A percentile compares a stretch with the other conserved stretches of the same genome.
These are phyloP conservation scores for Brachystomella parvula DNA, from an alignment of 1,140 invertebrate species.

Conservation along the genomic window DNA sequence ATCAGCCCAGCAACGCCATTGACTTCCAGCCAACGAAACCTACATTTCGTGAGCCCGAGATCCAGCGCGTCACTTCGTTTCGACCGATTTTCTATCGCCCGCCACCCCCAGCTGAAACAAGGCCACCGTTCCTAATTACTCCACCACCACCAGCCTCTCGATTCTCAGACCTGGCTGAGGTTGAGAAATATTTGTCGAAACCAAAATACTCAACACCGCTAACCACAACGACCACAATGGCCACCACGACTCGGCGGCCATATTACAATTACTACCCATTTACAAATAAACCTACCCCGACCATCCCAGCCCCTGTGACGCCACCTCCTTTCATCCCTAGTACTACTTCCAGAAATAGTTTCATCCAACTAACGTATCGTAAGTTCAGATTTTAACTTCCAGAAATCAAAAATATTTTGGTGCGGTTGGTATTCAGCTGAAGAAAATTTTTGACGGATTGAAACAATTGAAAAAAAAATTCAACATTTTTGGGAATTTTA, in stretches of 20 bases:
- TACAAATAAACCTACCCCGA: slow-evolving; percentile 2
- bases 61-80: neutral
- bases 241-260: slow-evolving; percentile 7
- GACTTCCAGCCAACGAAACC: neutral
- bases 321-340: too few species aligned
- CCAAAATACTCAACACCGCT: neutral
- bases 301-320: slow-evolving; percentile 6
- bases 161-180: neutral
- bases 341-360: slow-evolving; percentile 33
- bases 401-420: slow-evolving; percentile 11
- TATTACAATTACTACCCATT: neutral
- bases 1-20: neutral
- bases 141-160: slow-evolving; percentile 9
- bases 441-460: neutral
- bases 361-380: slow-evolving; percentile 37
- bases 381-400: slow-evolving; percentile 15
- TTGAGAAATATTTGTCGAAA: slow-evolving; percentile 1
- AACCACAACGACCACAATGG: neutral
- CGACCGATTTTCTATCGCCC: slow-evolving; percentile 10
- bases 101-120: slow-evolving; percentile 12
- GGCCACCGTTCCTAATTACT: slow-evolving; percentile 13
- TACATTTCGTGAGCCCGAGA: neutral
- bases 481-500: neutral
- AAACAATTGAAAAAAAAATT: neutral
- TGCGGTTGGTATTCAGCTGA: neutral